These are phyloP conservation scores for Euclidia mi DNA, from an alignment of 2,888 invertebrate species.

Conservation along the genomic window DNA sequence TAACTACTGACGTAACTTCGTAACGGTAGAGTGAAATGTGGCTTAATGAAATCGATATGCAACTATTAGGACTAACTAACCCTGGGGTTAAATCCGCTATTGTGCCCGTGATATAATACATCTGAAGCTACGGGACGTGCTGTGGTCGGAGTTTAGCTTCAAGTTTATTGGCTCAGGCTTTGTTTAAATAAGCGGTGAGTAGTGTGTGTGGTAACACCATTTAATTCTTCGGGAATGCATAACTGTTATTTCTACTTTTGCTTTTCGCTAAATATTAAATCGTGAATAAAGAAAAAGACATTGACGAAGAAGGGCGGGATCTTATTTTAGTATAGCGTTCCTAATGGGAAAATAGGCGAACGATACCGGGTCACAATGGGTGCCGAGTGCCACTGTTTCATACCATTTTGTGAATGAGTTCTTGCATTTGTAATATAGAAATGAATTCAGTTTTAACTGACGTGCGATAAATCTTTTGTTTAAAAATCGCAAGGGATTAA, in stretches of 20 bases:
- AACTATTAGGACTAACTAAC: constrained; percentile 5
- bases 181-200: constrained; percentile 21
- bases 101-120: constrained; percentile 13
- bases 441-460: constrained; percentile 10
- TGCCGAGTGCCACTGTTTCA: constrained; percentile 13
- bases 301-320: background rate
- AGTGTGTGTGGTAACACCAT: constrained; percentile 19
- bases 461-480: constrained; percentile 7
- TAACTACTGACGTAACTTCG: constrained; percentile 20
- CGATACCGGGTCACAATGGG: constrained; percentile 16
- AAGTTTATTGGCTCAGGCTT: constrained; percentile 31
- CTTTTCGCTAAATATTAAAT: background rate
- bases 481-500: constrained; percentile 8
- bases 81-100: constrained; percentile 8
- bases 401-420: constrained; percentile 18
- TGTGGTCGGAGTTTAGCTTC: constrained; percentile 9
- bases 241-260: background rate
- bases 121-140: constrained; percentile 12
- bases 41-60: constrained; percentile 18
- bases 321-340: constrained; percentile 10
- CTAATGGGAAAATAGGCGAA: constrained; percentile 7
- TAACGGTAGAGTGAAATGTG: constrained; percentile 17
- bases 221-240: constrained; percentile 11
- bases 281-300: background rate
- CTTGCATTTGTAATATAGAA: constrained; percentile 7